Evolutionary conservation across 2,113 vertebrate species (phyloP).

Genomic region (Gallinago media): DNA sequence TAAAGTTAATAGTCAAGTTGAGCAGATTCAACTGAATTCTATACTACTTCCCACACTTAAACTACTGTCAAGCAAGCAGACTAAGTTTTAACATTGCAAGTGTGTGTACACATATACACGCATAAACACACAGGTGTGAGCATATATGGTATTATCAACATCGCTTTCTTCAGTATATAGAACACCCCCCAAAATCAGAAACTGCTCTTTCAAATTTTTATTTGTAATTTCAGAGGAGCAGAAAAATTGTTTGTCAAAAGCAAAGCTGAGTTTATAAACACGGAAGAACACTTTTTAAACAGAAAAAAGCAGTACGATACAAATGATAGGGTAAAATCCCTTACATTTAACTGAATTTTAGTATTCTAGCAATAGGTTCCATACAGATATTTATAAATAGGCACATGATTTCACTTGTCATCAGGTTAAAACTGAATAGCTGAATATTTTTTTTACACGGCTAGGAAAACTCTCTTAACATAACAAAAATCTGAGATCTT

Average conservation of each 20-base stretch:
- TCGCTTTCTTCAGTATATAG: neutral
- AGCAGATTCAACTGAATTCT: neutral
- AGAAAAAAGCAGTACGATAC: neutral
- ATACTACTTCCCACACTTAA: neutral
- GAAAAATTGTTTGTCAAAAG: neutral
- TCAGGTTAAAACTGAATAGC: neutral
- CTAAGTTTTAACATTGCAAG: neutral
- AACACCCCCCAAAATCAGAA: neutral
- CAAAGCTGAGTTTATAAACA: neutral
- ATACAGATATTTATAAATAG: neutral
- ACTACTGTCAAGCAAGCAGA: neutral
- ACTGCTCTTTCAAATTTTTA: neutral
- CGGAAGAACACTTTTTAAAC: neutral
- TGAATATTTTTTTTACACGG: neutral
- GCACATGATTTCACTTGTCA: neutral
- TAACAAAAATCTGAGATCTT: neutral
- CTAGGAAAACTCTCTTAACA: neutral
- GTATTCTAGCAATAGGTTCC: neutral
- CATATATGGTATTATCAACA: neutral
- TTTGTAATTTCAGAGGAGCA: neutral
- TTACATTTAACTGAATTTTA: neutral
- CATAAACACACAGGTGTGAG: rapidly evolving
- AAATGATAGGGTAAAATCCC: neutral
- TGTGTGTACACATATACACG: neutral
- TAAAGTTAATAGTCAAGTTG: neutral